phyloP scores from a whole-genome alignment of 2,113 vertebrate species.

The Bothrops jararaca region DNA sequence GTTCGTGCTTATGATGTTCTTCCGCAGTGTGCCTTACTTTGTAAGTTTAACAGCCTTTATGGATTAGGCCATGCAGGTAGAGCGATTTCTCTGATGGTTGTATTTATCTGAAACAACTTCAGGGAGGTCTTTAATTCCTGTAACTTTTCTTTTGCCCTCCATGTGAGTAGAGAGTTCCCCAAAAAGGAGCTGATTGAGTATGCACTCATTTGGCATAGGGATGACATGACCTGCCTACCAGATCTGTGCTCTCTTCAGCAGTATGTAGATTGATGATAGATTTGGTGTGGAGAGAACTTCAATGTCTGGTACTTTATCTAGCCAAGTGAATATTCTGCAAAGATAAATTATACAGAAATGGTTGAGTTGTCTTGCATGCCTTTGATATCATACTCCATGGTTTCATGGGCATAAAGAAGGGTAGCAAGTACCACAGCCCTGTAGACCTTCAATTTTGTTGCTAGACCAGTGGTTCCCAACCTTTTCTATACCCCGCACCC shows the following conservation, averaged over 20 bases:
- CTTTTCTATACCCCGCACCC: too few species aligned
- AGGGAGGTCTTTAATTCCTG: too few species aligned
- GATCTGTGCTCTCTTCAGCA: background rate
- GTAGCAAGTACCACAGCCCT: background rate
- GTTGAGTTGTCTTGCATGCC: background rate
- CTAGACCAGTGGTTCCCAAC: background rate
- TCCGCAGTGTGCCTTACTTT: too few species aligned
- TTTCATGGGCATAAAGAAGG: background rate
- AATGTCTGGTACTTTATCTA: background rate
- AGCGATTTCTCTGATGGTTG: too few species aligned
- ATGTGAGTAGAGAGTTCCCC: too few species aligned
- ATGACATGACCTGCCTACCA: background rate
- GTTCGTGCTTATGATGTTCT: too few species aligned
- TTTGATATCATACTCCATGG: background rate
- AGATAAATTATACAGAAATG: background rate
- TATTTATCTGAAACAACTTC: too few species aligned
- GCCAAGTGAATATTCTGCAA: background rate
- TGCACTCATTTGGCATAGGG: too few species aligned
- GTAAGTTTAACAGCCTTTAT: too few species aligned
- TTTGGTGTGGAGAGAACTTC: background rate
- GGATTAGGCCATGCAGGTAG: too few species aligned
- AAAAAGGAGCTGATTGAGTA: too few species aligned
- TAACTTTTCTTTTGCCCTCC: too few species aligned
- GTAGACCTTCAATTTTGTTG: background rate
- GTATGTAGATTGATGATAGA: background rate